Evolutionary conservation across 2,888 invertebrate species (phyloP), one percentile per base, ranked within the genome.

Genomic region (Crioceris asparagi): DNA sequence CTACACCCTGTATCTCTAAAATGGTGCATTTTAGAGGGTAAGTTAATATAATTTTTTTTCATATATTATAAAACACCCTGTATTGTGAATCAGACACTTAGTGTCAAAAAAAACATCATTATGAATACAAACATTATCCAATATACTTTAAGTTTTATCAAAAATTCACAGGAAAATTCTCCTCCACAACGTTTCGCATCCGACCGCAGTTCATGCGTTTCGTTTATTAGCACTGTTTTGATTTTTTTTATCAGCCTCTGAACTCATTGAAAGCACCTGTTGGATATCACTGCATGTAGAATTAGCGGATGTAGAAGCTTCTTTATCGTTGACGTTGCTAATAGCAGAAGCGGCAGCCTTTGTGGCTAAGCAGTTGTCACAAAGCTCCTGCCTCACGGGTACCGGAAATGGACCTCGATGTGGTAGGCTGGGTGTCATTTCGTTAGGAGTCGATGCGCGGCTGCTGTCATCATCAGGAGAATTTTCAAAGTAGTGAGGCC

Each of bases 401-500:
- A 58, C 56, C 3, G 57, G 53, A 21, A 47, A 49, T 19, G 46
- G 46, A 18, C 50, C 44, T 35, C 47, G 43, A 14, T 49, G 48
- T 4, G 57, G 46, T 48, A 74, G 60, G 43, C 72, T 66, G 2
- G 75, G 75, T 51, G 74, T 74, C 47, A 75, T 68, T 59, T 77
- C 75, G 62, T 77, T 73, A 23, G 77, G 77, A 15, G 75, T 75
- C 2, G 76, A 72, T 12, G 77, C 71, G 52, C 77, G 69, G 54
- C 72, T 72, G 61, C 72, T 73, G 55, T 72, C 71, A 44, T 67
- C 72, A 31, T 61, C 60, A 8, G 50, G 40, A 16, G 73, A 72
- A 52, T 69, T 70, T 54, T 69, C 71, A 38, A 56, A 58, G 19
- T 56, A 54, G 37, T 56, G 45, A 52, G 58, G 52, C 27, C 44